Base-by-base conservation (phyloP, 2,797 vertebrate species). In the Sebastes ruberrimus region DNA sequence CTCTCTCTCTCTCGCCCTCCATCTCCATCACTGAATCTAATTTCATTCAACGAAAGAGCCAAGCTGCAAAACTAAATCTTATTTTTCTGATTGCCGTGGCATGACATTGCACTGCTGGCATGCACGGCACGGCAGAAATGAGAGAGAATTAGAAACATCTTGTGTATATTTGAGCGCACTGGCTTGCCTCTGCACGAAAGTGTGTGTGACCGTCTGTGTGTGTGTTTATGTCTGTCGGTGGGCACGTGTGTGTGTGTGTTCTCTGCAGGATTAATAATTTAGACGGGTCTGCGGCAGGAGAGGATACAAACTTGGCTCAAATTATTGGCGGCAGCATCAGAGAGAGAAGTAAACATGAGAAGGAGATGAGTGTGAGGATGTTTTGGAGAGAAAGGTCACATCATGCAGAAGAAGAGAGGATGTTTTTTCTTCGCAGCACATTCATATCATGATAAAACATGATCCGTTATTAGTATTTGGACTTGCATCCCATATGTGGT, bases 261-360 rank as follows among this genome's bases (percentile, higher is more conserved):
- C 67, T 79, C 62, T 79, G 81, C 72, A 84, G 80, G 72, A 85
- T 93, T 87, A 91, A 89, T 89, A 78, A 90, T 85, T 89, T 66
- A 89, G 82, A 90, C 77, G 78, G 71, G 28, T 69, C 63, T 86
- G 83, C 60, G 10, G 75, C 74, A 68, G 67, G 56, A 78, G 70
- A 75, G 75, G 86, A 78, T 75, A 52, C 23, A 22, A 76, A 86
- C 72, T 72, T 82, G 76, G 68, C 74, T 84, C n/a, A 23, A 65
- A 78, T 75, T 28, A 67, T 73, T 78, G 65, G 56, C n/a, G 11
- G 30, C 61, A 69, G 52, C 67, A 57, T 72, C 32, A 65, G 66
- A 80, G 30, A 30, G 71, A 8, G 70, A 73, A 59, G 65, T 65
- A 71, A 87, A 82, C 66, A 65, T 2, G 73, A 80, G 68, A 38